Conservation (phyloP, 2,888 invertebrate species). For the Mycalesis mineus region DNA sequence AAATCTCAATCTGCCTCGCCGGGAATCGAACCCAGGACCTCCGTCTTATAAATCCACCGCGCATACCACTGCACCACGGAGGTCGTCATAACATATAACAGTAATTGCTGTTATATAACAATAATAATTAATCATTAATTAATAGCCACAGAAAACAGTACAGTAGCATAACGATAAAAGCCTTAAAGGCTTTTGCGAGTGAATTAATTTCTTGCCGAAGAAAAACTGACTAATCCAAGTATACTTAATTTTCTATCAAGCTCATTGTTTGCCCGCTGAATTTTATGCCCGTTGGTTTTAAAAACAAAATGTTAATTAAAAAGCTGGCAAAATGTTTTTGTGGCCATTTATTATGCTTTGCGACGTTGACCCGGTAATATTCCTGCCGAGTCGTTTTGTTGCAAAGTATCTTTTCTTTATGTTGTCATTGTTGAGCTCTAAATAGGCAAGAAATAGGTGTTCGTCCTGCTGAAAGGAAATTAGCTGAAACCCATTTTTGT, state of each 20-base stretch:
- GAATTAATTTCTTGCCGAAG: neutral
- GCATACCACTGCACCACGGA: too few relatives aligned
- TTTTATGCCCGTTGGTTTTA: conserved; percentile 27
- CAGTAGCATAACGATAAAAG: neutral
- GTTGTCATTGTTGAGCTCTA: neutral
- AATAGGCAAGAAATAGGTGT: neutral
- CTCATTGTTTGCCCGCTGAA: conserved; percentile 12
- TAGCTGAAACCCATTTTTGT: neutral
- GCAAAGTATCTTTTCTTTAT: conserved; percentile 6
- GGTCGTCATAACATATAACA: too few relatives aligned
- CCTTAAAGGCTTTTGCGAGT: neutral
- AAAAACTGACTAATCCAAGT: neutral
- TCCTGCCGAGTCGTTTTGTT: conserved; percentile 1
- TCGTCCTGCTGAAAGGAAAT: neutral
- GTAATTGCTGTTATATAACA: too few relatives aligned
- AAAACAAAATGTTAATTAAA: conserved; percentile 58
- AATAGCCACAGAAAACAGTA: too few relatives aligned
- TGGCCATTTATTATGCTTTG: conserved; percentile 46
- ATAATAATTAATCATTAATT: too few relatives aligned
- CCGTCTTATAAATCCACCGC: too few relatives aligned
- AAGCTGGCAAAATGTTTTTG: conserved; percentile 34
- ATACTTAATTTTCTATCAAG: conserved; percentile 13
- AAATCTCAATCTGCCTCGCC: too few relatives aligned
- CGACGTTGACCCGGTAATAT: conserved; percentile 15
- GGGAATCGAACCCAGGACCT: too few relatives aligned